Conservation (phyloP, 2,113 vertebrate genomes). For the Gobio gobio region DNA sequence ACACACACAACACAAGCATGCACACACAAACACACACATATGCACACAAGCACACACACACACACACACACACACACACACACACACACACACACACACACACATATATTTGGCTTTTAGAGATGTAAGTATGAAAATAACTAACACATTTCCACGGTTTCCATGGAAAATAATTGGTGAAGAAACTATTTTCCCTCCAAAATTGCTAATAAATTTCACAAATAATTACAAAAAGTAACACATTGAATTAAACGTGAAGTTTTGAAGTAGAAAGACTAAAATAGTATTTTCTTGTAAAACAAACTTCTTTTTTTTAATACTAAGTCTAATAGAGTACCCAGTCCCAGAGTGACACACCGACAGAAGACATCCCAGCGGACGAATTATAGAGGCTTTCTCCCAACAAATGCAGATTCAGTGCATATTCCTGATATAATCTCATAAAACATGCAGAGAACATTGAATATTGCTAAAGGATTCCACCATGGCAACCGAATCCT, state of each 20-base stretch:
- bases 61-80: too few relatives aligned
- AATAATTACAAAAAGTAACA: too few relatives aligned
- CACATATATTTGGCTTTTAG: not conserved
- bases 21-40: not conserved
- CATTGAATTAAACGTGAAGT: too few relatives aligned
- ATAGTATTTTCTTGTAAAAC: too few relatives aligned
- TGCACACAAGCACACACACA: too few relatives aligned
- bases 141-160: too few relatives aligned
- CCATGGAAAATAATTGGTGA: too few relatives aligned
- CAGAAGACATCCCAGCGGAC: not conserved
- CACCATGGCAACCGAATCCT: conserved; percentile 46
- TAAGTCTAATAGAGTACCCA: not conserved
- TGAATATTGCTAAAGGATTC: conserved; percentile 6
- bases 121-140: too few relatives aligned
- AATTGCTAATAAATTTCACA: too few relatives aligned
- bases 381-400: not conserved
- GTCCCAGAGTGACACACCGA: not conserved
- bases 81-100: not conserved
- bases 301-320: too few relatives aligned
- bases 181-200: too few relatives aligned
- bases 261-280: too few relatives aligned
- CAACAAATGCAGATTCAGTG: not conserved
- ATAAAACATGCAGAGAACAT: not conserved
- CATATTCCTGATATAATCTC: not conserved
- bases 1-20: not conserved